Evolutionary conservation across 2,888 invertebrate species (phyloP), one percentile per base, ranked within the genome.

Genomic region (Tryphoninae sp.): DNA sequence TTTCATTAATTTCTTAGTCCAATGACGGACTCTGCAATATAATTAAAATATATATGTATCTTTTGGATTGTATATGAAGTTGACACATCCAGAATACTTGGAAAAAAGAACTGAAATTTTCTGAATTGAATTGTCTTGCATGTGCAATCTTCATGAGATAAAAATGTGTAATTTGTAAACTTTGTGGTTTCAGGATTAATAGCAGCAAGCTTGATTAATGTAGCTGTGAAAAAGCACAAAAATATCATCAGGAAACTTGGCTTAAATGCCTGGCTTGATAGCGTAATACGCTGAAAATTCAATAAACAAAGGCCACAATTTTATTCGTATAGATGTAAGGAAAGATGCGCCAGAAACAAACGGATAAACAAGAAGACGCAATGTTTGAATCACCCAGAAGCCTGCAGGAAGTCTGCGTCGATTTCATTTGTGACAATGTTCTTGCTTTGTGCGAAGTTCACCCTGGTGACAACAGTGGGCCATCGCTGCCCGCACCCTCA

Each of bases 381-480:
- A 95, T 95, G 95, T 94, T 93, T 87, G 94, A 94, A 89, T 94
- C 93, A 82, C 95, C 95, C 55, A 92, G 92, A 87, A 93, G 94
- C 82, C 92, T 95, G 73, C 94, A 94, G 90, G 94, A 94, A 85
- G 92, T 93, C 86, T 95, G 95, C 89, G 92, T 95, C 62, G 94
- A 95, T 87, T 94, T 93, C 85, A 94, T 95, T 84, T 94, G 95
- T 89, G 94, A 94, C 84, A 94, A 95, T 89, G 92, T 95, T 79
- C 91, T 93, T 83, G 93, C 93, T 40, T 90, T 94, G 16, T 94
- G 94, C 84, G 92, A 92, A 72, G 88, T 91, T 71, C 91, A 92
- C 84, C 91, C 90, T 78, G 90, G 90, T 58, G 90, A 91, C 67
- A 79, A 75, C 1, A 87, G 83, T 9, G 87, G 86, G 80, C 82